Base-by-base conservation (phyloP, 2,888 invertebrate genomes). In the Drosophila emarginata region DNA sequence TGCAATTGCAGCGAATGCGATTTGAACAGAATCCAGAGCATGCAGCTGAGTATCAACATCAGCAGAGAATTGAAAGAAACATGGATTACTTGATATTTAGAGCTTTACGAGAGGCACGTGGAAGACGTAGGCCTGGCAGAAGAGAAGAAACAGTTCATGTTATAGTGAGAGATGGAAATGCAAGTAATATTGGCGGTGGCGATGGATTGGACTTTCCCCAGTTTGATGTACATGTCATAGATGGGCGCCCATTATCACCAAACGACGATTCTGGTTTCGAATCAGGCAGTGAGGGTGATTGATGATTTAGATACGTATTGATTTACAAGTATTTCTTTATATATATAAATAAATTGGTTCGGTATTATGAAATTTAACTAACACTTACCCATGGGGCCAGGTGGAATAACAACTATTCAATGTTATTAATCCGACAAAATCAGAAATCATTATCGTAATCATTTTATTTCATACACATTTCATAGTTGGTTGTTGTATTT, bases 261-360 rank as follows among this genome's bases (percentile, higher is more conserved):
- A 32, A 28, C 9, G 58, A 65, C 1, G 88, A 88, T 51, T 88
- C 88, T 5, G 82, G 87, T 3, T 75, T 86, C 40, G 88, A 82
- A 61, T 80, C 82, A 15, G 88, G 60, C 32, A 86, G 83, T 50
- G 87, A 82, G 14, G 66, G 68, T 53, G 67, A 78, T n/a, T 45
- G 6, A 54, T 15, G 21, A 9, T 28, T 23, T 51, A n/a, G 18
- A 26, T 11, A 51, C 18, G 26, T 21, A 50, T 15, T 21, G 36
- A 9, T 28, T 39, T 60, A 14, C 32, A 26, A 5, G 14, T 26
- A 26, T 4, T 37, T 39, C 14, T 39, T 40, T n/a, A 18, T 23
- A 40, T 23, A 26, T 39, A 54, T n/a, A 18, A 53, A 40, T 23
- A 12, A 23, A 39, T 36, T 37, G 39, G 21, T 11, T 37, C 18